These are phyloP conservation scores for Euphydryas editha DNA, from an alignment of 2,888 invertebrate genomes.

Conservation along the genomic window DNA sequence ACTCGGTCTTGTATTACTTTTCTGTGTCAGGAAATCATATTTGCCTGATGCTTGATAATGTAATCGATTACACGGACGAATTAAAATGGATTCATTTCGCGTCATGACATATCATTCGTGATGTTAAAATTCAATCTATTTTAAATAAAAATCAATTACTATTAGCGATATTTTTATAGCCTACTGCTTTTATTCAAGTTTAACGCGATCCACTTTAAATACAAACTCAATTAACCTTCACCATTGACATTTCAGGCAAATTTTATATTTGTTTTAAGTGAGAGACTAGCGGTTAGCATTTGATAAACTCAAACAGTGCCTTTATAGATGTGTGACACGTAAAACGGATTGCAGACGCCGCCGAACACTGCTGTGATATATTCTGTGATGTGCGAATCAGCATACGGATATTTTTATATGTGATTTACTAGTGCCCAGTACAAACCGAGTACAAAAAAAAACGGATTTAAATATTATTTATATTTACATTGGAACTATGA, in stretches of 20 bases:
- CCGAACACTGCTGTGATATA: conserved; percentile 79
- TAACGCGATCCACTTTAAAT: conserved; percentile 21
- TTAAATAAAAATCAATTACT: conserved; percentile 41
- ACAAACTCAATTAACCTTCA: conserved; percentile 32
- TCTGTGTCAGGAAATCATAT: conserved; percentile 7
- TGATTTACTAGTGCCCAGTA: conserved; percentile 83
- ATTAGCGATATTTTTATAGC: conserved; percentile 27
- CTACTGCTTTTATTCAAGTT: conserved; percentile 6
- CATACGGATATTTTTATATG: conserved; percentile 82
- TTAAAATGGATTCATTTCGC: conserved; percentile 56
- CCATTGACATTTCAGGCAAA: conserved; percentile 26
- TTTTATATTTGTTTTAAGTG: conserved; percentile 33
- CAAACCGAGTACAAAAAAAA: conserved; percentile 84
- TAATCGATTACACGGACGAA: conserved; percentile 52
- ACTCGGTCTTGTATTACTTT: conserved; percentile 7
- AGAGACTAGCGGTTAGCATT: conserved; percentile 59
- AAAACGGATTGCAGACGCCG: conserved; percentile 61
- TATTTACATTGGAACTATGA: conserved; percentile 72
- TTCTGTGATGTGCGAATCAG: conserved; percentile 79
- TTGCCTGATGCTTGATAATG: conserved; percentile 38
- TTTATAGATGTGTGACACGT: conserved; percentile 35
- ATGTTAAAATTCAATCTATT: conserved; percentile 55
- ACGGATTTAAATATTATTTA: conserved; percentile 64
- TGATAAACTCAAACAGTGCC: conserved; percentile 47
- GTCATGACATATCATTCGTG: conserved; percentile 56